phyloP scores from a whole-genome alignment of 2,797 vertebrate genomes.

The Myotis daubentonii region DNA sequence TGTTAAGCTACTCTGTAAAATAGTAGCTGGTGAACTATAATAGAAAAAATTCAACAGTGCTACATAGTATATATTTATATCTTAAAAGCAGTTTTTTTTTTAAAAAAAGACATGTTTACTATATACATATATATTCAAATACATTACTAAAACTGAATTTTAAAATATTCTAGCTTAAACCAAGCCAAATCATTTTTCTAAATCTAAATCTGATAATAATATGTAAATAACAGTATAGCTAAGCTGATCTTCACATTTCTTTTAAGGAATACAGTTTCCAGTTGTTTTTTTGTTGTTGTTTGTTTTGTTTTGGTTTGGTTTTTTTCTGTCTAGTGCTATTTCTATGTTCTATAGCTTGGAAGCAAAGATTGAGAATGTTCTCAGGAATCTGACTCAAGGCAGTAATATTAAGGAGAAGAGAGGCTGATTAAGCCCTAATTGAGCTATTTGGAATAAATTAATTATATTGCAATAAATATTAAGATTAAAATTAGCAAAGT shows the following conservation, averaged over 20 bases:
- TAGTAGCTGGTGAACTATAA: neutral
- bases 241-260: neutral
- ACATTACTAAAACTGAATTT: neutral
- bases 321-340: neutral
- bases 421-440: conserved; percentile 44
- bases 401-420: conserved; percentile 39
- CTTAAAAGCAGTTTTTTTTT: neutral
- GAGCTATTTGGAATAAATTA: conserved; percentile 54
- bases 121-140: neutral
- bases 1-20: neutral
- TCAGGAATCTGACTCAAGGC: conserved; percentile 23
- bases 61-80: neutral
- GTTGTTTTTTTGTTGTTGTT: neutral
- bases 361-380: conserved; percentile 31
- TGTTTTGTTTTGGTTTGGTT: neutral
- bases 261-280: neutral
- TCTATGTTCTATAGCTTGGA: neutral
- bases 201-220: neutral
- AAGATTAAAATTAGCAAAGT: conserved; percentile 45
- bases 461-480: conserved; percentile 63
- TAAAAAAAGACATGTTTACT: neutral
- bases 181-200: neutral
- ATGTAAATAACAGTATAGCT: neutral
- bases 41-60: neutral
- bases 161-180: neutral